Evolutionary conservation across 2,888 invertebrate species (phyloP).

Genomic region (Petrolisthes manimaculis): DNA sequence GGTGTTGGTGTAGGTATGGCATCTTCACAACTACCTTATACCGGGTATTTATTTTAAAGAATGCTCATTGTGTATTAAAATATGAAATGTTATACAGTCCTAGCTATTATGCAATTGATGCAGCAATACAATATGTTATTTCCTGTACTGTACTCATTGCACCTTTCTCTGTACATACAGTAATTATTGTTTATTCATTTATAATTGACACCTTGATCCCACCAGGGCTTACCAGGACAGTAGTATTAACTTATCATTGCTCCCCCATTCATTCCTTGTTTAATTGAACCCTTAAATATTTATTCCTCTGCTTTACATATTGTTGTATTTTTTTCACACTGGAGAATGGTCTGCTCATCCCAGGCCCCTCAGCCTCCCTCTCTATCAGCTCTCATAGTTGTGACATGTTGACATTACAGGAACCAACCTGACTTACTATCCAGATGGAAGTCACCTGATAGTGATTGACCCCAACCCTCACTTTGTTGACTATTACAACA

Average conservation of each 20-base stretch:
- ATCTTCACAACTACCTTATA: neutral
- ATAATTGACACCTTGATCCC: too few species aligned
- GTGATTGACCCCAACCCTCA: slow-evolving; percentile 66
- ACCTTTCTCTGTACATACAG: neutral
- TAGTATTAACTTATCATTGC: too few species aligned
- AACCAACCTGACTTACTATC: slow-evolving; percentile 67
- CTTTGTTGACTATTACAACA: slow-evolving; percentile 62
- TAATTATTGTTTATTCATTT: neutral
- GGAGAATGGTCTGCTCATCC: neutral
- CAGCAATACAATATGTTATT: too few species aligned
- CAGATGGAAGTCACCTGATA: slow-evolving; percentile 65
- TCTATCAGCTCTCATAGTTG: neutral
- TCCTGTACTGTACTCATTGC: neutral
- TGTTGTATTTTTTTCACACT: neutral
- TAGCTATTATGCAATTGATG: too few species aligned
- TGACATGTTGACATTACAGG: slow-evolving; percentile 55
- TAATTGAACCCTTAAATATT: neutral
- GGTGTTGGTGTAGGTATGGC: slow-evolving; percentile 61
- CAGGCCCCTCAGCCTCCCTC: neutral
- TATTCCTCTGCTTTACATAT: neutral
- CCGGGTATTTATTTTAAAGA: too few species aligned
- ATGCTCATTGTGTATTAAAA: too few species aligned
- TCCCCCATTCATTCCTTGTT: neutral
- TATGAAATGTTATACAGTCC: too few species aligned
- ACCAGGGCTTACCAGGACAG: too few species aligned